Conservation (phyloP, 2,113 vertebrate genomes). For the Tauraco erythrolophus region DNA sequence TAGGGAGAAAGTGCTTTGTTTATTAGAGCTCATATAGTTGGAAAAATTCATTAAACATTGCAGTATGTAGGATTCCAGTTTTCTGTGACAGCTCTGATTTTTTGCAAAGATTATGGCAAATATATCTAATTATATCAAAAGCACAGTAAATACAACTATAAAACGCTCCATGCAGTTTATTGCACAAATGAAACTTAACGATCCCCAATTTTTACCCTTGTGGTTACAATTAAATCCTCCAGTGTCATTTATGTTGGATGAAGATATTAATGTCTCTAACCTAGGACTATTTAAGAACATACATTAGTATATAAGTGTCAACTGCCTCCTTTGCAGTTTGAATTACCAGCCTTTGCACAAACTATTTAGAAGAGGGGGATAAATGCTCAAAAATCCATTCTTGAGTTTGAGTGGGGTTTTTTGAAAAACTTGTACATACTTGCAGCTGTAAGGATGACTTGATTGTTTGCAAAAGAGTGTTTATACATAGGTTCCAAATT, state of each 20-base stretch:
- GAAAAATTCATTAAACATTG: background rate
- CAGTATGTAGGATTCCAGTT: background rate
- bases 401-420: background rate
- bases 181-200: background rate
- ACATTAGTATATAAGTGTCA: background rate
- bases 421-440: background rate
- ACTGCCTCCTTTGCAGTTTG: background rate
- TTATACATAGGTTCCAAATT: conserved; percentile 16
- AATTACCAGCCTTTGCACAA: background rate
- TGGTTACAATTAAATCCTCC: background rate
- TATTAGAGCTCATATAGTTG: background rate
- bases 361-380: background rate
- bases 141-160: background rate
- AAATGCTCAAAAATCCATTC: background rate
- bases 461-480: background rate
- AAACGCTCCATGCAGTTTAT: conserved; percentile 6
- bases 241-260: background rate
- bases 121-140: conserved; percentile 22
- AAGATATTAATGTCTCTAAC: background rate
- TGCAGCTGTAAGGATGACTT: conserved; percentile 43
- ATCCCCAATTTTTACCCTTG: background rate
- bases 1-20: background rate
- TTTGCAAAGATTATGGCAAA: conserved; percentile 11
- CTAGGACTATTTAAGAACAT: background rate
- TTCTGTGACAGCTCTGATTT: background rate